Evolutionary conservation across 2,888 invertebrate genomes (phyloP), one percentile per base, ranked within the genome.

Genomic region (Ophion ellenae): DNA sequence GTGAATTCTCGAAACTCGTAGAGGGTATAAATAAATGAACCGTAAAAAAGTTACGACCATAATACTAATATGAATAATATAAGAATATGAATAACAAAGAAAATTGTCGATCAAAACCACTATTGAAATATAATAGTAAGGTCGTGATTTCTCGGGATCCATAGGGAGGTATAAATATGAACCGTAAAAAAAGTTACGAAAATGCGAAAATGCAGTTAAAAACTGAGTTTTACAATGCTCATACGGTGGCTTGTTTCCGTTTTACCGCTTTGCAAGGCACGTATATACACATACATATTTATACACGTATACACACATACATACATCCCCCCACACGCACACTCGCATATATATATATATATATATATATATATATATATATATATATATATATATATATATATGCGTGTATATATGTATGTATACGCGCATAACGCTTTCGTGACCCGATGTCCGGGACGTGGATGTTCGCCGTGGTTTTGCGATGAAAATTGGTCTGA

Each of bases 401-500:
- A 57, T n/a, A 14, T 32, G 4, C 0, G 4, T 32, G 32, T 4
- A 32, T 32, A 4, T 4, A 32, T 32, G 32, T 32, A 32, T 32
- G 4, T 4, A 32, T 32, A 32, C 32, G 32, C 4, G 1, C 7
- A 59, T 59, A 57, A 28, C 24, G 28, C 61, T 71, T 66, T 20
- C 40, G 59, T 53, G 57, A 66, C 64, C n/a, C 32, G 53, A 40
- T 24, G 57, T 10, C 10, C 47, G 47, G 47, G 11, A 47, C 11
- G 14, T 47, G 47, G 61, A 32, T 32, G 47, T 10, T 45, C 24
- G n/a, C 17, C n/a, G 47, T 36, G 47, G 61, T n/a, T 59, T 45
- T 14, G 24, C 63, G 47, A 28, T 17, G 45, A 74, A 83, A 74
- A 70, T 82, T 82, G 61, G 71, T 70, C 45, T 64, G n/a, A 63